Percentiles rank a stretch among this genome's conserved stretches.
Conservation (phyloP, 2,113 vertebrate species). For the Gila orcuttii region DNA sequence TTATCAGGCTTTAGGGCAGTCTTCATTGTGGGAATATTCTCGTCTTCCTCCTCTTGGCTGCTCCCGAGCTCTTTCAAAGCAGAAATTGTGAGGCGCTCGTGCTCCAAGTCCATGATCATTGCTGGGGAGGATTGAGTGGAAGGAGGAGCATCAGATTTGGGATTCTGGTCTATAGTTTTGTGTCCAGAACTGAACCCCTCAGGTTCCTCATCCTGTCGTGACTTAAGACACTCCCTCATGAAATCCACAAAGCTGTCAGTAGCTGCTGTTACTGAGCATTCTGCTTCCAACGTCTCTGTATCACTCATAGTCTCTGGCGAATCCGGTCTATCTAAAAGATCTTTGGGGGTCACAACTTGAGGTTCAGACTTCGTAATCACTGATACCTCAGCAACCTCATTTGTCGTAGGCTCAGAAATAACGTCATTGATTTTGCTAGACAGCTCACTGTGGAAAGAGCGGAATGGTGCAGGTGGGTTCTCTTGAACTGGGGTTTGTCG, state of each 20-base stretch:
- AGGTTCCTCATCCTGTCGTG: slow-evolving; percentile 69
- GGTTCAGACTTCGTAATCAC: slow-evolving; percentile 31
- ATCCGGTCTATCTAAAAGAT: slow-evolving; percentile 38
- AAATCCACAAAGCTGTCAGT: slow-evolving; percentile 81
- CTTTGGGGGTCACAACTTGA: slow-evolving; percentile 25
- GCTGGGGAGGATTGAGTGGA: slow-evolving; percentile 55
- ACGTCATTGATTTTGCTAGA: slow-evolving; percentile 46
- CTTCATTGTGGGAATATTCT: slow-evolving; percentile 38
- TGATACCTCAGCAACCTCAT: slow-evolving; percentile 32
- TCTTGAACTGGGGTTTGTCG: slow-evolving; percentile 53
- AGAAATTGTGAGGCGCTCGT: slow-evolving; percentile 82
- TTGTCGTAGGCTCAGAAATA: slow-evolving; percentile 38
- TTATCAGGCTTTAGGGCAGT: slow-evolving; percentile 34
- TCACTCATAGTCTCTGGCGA: slow-evolving; percentile 55
- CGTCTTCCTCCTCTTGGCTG: slow-evolving; percentile 68
- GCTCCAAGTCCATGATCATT: slow-evolving; percentile 77
- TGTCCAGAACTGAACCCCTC: slow-evolving; percentile 2
- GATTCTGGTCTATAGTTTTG: slow-evolving; percentile 6
- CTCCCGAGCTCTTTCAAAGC: slow-evolving; percentile 79
- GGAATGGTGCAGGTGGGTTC: slow-evolving; percentile 64
- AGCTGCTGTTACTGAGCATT: slow-evolving; percentile 60
- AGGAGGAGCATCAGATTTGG: slow-evolving; percentile 33
- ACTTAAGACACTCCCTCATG: slow-evolving; percentile 79
- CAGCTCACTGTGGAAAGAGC: slow-evolving; percentile 60
- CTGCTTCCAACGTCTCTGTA: slow-evolving; percentile 54